These are phyloP conservation scores for Caerostris extrusa DNA, from an alignment of 1,140 invertebrate species.

Conservation along the genomic window DNA sequence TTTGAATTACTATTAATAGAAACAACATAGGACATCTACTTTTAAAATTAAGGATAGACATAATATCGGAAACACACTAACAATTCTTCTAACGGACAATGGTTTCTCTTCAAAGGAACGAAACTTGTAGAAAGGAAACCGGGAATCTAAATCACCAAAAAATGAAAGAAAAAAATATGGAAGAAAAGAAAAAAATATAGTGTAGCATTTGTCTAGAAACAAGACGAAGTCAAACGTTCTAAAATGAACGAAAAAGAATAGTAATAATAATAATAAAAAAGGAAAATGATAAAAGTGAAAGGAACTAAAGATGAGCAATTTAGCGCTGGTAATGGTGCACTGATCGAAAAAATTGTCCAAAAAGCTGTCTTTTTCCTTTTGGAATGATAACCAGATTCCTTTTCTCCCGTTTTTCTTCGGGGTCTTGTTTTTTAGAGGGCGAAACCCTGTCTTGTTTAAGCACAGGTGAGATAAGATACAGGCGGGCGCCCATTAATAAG, in stretches of 20 bases:
- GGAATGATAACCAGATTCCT: conserved; percentile 59
- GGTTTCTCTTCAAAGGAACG: too few relatives aligned
- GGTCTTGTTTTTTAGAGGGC: conserved; percentile 29
- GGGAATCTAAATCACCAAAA: not conserved
- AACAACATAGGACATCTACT: too few relatives aligned
- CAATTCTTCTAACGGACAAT: too few relatives aligned
- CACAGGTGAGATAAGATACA: conserved; percentile 64
- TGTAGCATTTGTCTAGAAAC: conserved; percentile 35
- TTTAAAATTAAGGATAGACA: too few relatives aligned
- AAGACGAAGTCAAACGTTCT: conserved; percentile 39
- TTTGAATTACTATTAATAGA: too few relatives aligned
- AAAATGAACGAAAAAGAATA: not conserved
- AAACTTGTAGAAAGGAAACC: not conserved
- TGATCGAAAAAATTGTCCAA: conserved; percentile 60
- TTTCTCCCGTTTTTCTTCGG: not conserved
- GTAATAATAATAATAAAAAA: not conserved
- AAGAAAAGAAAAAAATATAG: not conserved
- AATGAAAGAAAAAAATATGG: not conserved
- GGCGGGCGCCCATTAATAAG: conserved; percentile 18
- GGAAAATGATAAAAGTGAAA: not conserved
- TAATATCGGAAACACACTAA: too few relatives aligned
- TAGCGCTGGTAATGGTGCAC: conserved; percentile 44
- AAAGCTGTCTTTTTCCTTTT: conserved; percentile 61
- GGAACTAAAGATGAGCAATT: conserved; percentile 55
- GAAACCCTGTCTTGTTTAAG: conserved; percentile 52